Evolutionary conservation across 2,113 vertebrate genomes (phyloP).

Genomic region (Oncorhynchus keta): DNA sequence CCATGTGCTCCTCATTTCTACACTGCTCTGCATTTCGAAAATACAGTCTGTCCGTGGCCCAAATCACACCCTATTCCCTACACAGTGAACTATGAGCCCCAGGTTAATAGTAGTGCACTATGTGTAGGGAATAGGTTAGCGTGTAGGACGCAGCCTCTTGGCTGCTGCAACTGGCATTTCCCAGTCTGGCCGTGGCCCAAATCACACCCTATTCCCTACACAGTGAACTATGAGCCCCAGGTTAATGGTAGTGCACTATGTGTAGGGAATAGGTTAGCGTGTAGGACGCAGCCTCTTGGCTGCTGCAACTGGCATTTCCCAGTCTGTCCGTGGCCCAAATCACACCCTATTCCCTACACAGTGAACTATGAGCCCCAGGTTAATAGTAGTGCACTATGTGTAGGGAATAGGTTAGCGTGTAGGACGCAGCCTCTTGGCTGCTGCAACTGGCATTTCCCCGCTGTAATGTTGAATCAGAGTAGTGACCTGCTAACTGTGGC

Average conservation of each 20-base stretch:
- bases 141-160: not conserved
- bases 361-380: too few species aligned
- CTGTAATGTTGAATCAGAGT: not conserved
- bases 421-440: not conserved
- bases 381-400: not conserved
- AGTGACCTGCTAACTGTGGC: slow-evolving; percentile 33
- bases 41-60: not conserved
- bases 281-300: not conserved
- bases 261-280: too few species aligned
- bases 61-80: too few species aligned
- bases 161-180: slow-evolving; percentile 22
- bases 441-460: slow-evolving; percentile 24
- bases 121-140: not conserved
- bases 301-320: slow-evolving; percentile 24
- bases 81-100: too few species aligned
- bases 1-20: slow-evolving; percentile 37
- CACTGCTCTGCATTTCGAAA: slow-evolving; percentile 32
- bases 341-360: too few species aligned
- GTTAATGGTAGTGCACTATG: not conserved
- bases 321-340: too few species aligned
- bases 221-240: too few species aligned
- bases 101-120: too few species aligned
- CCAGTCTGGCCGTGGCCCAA: not conserved
- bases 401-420: too few species aligned
- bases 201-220: too few species aligned